Base-by-base conservation (phyloP, 2,113 vertebrate genomes). In the Saguinus imperator region DNA sequence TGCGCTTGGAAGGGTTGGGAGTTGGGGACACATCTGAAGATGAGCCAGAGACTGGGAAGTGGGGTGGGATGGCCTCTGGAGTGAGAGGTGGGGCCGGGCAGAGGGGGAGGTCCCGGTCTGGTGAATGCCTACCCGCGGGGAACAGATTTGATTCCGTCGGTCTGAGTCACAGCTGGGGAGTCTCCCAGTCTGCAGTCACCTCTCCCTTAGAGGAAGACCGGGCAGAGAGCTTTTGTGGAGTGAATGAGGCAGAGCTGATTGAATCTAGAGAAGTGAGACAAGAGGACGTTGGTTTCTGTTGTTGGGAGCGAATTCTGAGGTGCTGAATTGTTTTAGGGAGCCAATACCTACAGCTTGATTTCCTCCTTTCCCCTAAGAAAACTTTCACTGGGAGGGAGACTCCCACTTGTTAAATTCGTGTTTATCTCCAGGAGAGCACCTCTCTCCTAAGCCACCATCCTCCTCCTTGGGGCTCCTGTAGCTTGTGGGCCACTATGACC, bases 101-200 rank as follows among this genome's bases (percentile, higher is more conserved):
- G 84, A 75, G 68, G 76, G 64, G 29, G 25, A 80, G 84, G 61
- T 32, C 72, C 27, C 79, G 58, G 87, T 66, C 75, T 35, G 58
- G 25, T 13, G 80, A 77, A 48, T 89, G 29, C 82, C 21, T 73
- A 75, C 83, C 96, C 37, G 17, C 80, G 12, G 94, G 92, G 89
- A 57, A 89, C 81, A 23, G 57, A 91, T 88, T 87, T 90, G 86
- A 57, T 27, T 79, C 14, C 55, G 84, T 48, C 9, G 6, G 5
- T 87, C 73, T 96, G 97, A 97, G 92, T 98, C 97, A 97, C 82
- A 43, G 85, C 66, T 25, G 37, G 66, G 52, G 68, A 86, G 58
- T 37, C 76, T 84, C 94, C 76, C 81, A 0, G 89, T 7, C n/a
- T 40, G 85, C 70, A 82, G 82, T 84, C 66, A 94, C 95, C 96